Conservation (phyloP, 2,888 invertebrate species). For the Pachycephus smyrnensis region DNA sequence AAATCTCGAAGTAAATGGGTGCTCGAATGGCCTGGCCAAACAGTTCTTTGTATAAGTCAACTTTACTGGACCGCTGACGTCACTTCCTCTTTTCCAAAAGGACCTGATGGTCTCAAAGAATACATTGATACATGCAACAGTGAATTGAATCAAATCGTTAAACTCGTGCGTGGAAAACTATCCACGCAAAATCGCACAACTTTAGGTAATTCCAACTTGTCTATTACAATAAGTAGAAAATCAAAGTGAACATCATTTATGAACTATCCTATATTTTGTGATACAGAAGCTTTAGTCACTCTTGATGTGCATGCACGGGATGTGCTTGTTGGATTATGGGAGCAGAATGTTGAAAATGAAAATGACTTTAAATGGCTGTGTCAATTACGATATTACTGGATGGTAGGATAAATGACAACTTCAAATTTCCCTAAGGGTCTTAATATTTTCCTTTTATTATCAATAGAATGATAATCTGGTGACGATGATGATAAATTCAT, state of each 20-base stretch:
- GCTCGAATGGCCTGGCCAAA: conserved; percentile 75
- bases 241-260: neutral
- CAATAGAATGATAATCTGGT: conserved; percentile 65
- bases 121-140: conserved; percentile 80
- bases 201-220: conserved; percentile 70
- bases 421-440: neutral
- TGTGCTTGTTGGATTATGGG: conserved; percentile 79
- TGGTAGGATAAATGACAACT: conserved; percentile 66
- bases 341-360: conserved; percentile 74
- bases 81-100: conserved; percentile 79
- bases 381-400: conserved; percentile 89
- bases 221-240: neutral
- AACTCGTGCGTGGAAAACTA: conserved; percentile 87
- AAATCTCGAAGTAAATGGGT: conserved; percentile 70
- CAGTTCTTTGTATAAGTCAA: conserved; percentile 79
- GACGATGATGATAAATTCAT: conserved; percentile 73
- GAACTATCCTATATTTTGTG: neutral
- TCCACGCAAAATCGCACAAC: conserved; percentile 90
- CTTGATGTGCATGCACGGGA: conserved; percentile 95
- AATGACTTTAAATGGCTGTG: conserved; percentile 93
- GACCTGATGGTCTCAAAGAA: conserved; percentile 69
- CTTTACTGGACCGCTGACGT: conserved; percentile 93
- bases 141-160: conserved; percentile 86
- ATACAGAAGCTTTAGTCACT: conserved; percentile 85
- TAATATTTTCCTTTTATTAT: conserved; percentile 2